These are phyloP conservation scores for Seira sanloemensis DNA, from an alignment of 2,888 invertebrate genomes.

Conservation along the genomic window DNA sequence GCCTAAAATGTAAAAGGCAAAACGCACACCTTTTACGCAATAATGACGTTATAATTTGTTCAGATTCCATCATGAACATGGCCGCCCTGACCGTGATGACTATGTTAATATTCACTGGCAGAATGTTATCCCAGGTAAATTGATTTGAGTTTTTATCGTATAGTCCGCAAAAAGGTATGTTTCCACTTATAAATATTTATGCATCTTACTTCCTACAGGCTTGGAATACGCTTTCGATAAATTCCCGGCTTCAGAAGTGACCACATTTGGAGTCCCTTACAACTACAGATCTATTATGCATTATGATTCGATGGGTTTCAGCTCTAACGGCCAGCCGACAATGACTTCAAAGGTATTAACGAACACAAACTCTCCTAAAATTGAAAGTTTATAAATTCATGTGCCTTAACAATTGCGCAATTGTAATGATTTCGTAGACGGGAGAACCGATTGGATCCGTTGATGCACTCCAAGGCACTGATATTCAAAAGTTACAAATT, in stretches of 20 bases:
- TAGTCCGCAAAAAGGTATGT: too few species aligned
- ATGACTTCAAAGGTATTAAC: conserved; percentile 51
- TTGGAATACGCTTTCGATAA: conserved; percentile 46
- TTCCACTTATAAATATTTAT: background rate
- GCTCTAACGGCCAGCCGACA: conserved; percentile 56
- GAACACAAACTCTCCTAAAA: background rate
- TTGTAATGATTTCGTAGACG: conserved; percentile 22
- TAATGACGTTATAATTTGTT: background rate
- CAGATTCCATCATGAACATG: conserved; percentile 51
- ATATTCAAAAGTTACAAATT: conserved; percentile 40
- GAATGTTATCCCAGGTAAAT: background rate
- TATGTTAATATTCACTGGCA: conserved; percentile 7
- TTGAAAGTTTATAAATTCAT: conserved; percentile 14
- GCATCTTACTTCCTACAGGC: background rate
- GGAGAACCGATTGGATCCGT: conserved; percentile 44
- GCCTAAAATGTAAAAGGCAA: too few species aligned
- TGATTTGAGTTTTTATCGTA: background rate
- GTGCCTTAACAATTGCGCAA: background rate
- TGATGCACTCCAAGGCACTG: conserved; percentile 29
- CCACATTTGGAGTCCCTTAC: conserved; percentile 49
- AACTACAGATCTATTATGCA: conserved; percentile 62
- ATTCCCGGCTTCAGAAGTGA: background rate
- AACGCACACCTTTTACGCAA: too few species aligned
- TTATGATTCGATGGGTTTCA: conserved; percentile 49
- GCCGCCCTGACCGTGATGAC: conserved; percentile 8